Evolutionary conservation across 2,888 invertebrate genomes (phyloP).

Genomic region (Sericinus montela): DNA sequence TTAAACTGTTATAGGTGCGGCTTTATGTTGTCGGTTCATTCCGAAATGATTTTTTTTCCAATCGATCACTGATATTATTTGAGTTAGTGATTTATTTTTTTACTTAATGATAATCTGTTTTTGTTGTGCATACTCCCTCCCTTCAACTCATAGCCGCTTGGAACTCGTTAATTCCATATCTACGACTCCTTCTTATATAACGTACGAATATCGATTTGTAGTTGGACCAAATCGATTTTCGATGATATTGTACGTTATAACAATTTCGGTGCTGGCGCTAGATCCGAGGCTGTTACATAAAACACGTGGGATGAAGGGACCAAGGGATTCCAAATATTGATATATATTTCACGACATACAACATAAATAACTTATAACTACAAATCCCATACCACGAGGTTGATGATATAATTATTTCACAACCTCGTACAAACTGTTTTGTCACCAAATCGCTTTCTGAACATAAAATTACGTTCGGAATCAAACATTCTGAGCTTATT

Average conservation of each 20-base stretch:
- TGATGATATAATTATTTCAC: constrained; percentile 28
- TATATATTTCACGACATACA: constrained; percentile 39
- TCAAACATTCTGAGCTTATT: constrained; percentile 13
- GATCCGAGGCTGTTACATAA: constrained; percentile 59
- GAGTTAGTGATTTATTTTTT: no score
- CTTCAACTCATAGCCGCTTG: no score
- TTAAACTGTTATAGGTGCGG: no score
- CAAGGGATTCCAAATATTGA: constrained; percentile 24
- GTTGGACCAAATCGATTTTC: constrained; percentile 22
- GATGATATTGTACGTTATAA: constrained; percentile 1
- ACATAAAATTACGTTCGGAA: constrained; percentile 9
- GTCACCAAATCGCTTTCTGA: constrained; percentile 19
- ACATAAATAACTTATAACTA: constrained; percentile 56
- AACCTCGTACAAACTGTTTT: constrained; percentile 27
- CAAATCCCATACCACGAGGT: constrained; percentile 30
- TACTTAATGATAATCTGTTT: no score
- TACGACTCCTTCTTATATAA: no score
- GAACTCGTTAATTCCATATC: no score
- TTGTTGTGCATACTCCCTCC: no score
- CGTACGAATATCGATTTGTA: constrained; percentile 22
- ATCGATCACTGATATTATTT: background rate
- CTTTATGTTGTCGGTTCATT: no score
- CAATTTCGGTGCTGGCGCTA: constrained; percentile 19
- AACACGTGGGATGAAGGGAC: constrained; percentile 27
- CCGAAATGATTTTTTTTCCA: no score